Conservation (phyloP, 2,113 vertebrate genomes). For the Urocynchramus pylzowi region DNA sequence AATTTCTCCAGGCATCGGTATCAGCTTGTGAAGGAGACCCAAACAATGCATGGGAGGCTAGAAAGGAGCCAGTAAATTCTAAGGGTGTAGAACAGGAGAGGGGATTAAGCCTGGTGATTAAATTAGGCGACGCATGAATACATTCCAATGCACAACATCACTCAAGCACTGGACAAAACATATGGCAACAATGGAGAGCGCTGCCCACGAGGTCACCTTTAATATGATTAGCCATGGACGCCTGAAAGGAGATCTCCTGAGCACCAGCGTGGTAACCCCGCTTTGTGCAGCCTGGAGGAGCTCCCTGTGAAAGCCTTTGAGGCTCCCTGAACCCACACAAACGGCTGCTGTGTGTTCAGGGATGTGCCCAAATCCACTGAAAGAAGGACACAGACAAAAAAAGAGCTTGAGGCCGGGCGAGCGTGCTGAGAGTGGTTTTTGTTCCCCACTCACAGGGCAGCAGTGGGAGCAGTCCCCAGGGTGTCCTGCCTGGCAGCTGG, state of each 20-base stretch:
- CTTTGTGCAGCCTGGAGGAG: constrained; percentile 54
- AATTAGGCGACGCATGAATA: constrained; percentile 84
- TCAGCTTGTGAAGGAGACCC: not conserved
- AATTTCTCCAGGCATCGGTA: not conserved
- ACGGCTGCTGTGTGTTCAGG: constrained; percentile 71
- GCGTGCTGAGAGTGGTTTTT: constrained; percentile 81
- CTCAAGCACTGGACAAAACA: constrained; percentile 82
- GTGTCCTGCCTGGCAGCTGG: constrained; percentile 63
- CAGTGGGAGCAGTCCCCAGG: constrained; percentile 78
- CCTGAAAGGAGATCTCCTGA: constrained; percentile 64
- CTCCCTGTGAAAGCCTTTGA: constrained; percentile 59
- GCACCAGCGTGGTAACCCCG: constrained; percentile 38
- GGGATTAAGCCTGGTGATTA: constrained; percentile 71
- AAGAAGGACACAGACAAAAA: constrained; percentile 45
- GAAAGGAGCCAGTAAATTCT: constrained; percentile 41
- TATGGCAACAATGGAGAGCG: constrained; percentile 72
- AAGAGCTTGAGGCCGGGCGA: constrained; percentile 65
- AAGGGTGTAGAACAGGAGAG: constrained; percentile 36
- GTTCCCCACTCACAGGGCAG: constrained; percentile 76
- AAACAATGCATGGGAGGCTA: not conserved
- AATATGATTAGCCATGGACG: constrained; percentile 83
- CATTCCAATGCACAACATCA: constrained; percentile 83
- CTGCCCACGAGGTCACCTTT: constrained; percentile 79
- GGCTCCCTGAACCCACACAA: constrained; percentile 67
- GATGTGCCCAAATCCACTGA: constrained; percentile 77